Base-by-base conservation (phyloP, 2,113 vertebrate genomes). In the Bambusicola thoracicus region DNA sequence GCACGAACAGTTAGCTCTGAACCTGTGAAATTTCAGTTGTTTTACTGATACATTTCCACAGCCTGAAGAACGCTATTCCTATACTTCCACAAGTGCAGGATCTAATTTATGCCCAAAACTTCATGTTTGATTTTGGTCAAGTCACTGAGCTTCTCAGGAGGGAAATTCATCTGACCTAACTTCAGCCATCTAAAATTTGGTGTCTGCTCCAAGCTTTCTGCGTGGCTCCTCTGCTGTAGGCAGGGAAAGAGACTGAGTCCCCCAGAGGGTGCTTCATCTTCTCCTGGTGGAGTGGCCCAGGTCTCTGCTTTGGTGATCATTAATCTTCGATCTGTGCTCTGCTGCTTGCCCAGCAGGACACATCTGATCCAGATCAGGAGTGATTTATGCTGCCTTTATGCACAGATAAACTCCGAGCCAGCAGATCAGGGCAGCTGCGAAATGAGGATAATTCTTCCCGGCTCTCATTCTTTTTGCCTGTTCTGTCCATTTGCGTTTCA, bases 341-440 rank as follows among this genome's bases (percentile, higher is more conserved):
- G 72, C 76, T 93, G 93, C 93, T 61, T 55, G 85, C 92, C 93
- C 95, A 94, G 90, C 83, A 96, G 93, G 88, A 94, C 80, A 43
- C 83, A 90, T 96, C 96, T 94, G 96, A 95, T 92, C 73, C 90
- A 88, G 41, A 90, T 84, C 93, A 93, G 92, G 51, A 81, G 61
- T 92, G 93, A 96, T 96, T 96, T 93, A 94, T 85, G 49, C 75
- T 70, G 82, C 70, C 82, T 92, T 55, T 63, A 46, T 58, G 82
- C 93, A 77, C 90, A 78, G 85, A 95, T 78, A 51, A 78, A 75
- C 88, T 49, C 65, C 2, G 43, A 88, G 83, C 82, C 85, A 88
- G 79, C 51, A 59, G 92, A 91, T 81, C 75, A 78, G 90, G 87
- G 82, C 79, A 72, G 85, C 93, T 90, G 91, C 58, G 58, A 84